Percentiles rank a stretch among this genome's conserved stretches.
These are phyloP conservation scores for Zeus faber DNA, from an alignment of 2,113 vertebrate species.

Conservation along the genomic window DNA sequence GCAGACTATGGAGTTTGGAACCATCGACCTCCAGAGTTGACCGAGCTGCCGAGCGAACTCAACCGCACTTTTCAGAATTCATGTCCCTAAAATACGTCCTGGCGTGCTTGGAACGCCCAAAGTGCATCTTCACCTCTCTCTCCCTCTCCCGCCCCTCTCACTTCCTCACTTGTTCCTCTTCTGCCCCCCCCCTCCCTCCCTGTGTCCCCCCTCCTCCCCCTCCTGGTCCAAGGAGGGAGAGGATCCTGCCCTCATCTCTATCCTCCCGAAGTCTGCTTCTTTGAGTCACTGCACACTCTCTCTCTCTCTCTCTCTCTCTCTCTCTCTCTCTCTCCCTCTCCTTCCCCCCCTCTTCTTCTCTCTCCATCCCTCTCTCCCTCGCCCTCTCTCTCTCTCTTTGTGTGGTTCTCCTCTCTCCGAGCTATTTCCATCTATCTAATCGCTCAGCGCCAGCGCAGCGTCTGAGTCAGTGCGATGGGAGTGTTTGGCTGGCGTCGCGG, in stretches of 20 bases:
- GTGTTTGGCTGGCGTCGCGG: neutral
- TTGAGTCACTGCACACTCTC: conserved; percentile 37
- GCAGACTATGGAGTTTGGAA: too few species aligned
- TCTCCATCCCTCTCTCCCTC: neutral
- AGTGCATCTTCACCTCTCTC: too few species aligned
- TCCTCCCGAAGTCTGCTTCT: conserved; percentile 11
- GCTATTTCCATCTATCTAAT: conserved; percentile 11
- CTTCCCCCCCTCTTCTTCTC: neutral
- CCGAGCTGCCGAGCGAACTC: too few species aligned
- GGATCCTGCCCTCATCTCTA: too few species aligned
- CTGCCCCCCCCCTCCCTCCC: conserved; percentile 1
- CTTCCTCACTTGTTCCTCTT: neutral
- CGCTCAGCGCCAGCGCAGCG: neutral
- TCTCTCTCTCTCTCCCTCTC: neutral
- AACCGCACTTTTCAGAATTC: too few species aligned
- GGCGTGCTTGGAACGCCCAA: too few species aligned
- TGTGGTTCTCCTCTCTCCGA: conserved; percentile 19
- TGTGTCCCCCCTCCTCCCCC: conserved; percentile 14
- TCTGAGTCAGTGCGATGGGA: neutral
- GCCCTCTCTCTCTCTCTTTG: conserved; percentile 2
- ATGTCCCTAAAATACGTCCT: too few species aligned
- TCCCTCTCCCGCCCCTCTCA: neutral
- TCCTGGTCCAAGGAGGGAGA: too few species aligned
- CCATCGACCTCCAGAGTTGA: too few species aligned
- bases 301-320: conserved; percentile 6